Base-by-base conservation (phyloP, 2,888 invertebrate genomes). In the Coelogynopora nodosa region DNA sequence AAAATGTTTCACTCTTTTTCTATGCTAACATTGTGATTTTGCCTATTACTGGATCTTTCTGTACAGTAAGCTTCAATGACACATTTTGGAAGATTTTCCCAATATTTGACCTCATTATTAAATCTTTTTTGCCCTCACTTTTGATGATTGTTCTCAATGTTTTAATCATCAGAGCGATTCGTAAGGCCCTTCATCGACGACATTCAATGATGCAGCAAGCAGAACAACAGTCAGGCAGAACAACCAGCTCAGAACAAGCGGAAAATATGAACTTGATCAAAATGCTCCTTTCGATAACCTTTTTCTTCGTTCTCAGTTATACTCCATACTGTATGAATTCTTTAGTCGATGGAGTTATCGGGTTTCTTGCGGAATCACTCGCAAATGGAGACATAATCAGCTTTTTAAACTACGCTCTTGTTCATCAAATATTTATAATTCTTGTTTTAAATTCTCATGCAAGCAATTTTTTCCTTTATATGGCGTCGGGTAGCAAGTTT, bases 381-480 rank as follows among this genome's bases (percentile, higher is more conserved):
- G 28, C 27, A 82, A 26, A 0, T n/a, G 30, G 82, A 26, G 82
- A 82, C 5, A 82, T 30, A 23, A 27, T 23, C 0, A 1, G 26
- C 23, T 82, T 30, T 28, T 30, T 82, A 30, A 30, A 30, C 28
- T 18, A 30, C 23, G 29, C 82, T 1, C 82, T 82, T 28, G 23
- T 28, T 30, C 28, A 30, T 30, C 82, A 82, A 5, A 30, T 30
- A 0, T 28, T 30, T 5, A 23, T 82, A 0, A 82, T 30, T 82
- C 5, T 82, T 23, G 82, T 82, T 1, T 82, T 30, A 28, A n/a
- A 1, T 0, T 82, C 82, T 1, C 82, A 82, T 30, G 82, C 82
- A 0, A 82, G 30, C 2, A 82, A 82, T 30, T 82, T 82, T 28
- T 82, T 82, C 82, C 30, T 82, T 28, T 82, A 82, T 18, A 49